Base-by-base conservation (phyloP, 2,113 vertebrate species). In the Amphilophus citrinellus region DNA sequence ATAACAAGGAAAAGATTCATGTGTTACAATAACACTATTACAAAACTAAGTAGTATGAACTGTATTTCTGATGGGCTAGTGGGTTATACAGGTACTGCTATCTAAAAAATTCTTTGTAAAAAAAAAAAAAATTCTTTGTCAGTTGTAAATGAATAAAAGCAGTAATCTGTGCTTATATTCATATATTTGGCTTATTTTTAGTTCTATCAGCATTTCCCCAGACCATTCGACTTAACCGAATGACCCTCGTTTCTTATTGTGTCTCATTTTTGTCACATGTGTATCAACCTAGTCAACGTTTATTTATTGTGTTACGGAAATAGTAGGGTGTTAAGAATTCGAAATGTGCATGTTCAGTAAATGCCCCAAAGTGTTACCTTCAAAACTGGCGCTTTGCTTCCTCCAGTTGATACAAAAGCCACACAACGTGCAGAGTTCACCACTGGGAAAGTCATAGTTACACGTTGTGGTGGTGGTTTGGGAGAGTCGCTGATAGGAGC, bases 401-500 rank as follows among this genome's bases (percentile, higher is more conserved):
- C 97, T 77, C 98, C 98, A 0, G 97, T 98, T 5, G 97, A 97
- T 27, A 99, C 97, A 14, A 99, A 98, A 42, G 96, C 93, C 3
- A 98, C 97, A 5, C 93, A 96, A 10, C 93, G 96, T 1, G 98
- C 97, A 0, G 97, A 95, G 1, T 99, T 99, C 76, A 99, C 94
- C 68, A 97, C 96, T 0, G 97, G 97, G 0, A 98, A 95, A 0
- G 98, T 99, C 53, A 99, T 90, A 7, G 97, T 99, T 17, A 99
- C 95, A 0, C 98, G 95, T 84, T 97, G 92, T 0, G 97, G 93
- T 0, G 98, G 98, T 0, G 97, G 97, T 93, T 99, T 99, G 0
- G 98, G 98, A 8, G 98, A 99, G 91, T 99, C 96, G 0, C 93
- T 96, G 80, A 99, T 96, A 2, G 97, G 96, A 4, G 97, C 98